Base-by-base conservation (phyloP, 1,140 invertebrate species). In the Caligus rogercresseyi region DNA sequence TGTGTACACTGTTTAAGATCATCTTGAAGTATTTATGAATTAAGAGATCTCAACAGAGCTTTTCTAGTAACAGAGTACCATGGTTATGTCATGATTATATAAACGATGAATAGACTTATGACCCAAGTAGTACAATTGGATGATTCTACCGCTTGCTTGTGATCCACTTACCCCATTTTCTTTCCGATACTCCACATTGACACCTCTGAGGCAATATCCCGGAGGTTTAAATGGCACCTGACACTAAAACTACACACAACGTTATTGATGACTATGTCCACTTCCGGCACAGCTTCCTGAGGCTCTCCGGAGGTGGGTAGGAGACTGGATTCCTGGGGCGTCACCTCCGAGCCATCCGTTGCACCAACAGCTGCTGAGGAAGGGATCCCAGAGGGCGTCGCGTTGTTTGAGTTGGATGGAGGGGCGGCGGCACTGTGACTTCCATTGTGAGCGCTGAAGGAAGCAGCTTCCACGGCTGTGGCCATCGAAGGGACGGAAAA, bases 191-290 rank as follows among this genome's bases (percentile, higher is more conserved):
- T 94, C 92, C 26, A 98, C 95, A 78, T 98, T 95, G 55, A 81
- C 76, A 67, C 90, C 92, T 68, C 85, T 84, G 67, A 89, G 78
- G 95, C 95, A 67, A 98, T 93, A 71, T 89, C 83, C 71, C 89
- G 82, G 67, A 99, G 78, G 79, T 98, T 95, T 66, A 99, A 78
- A 77, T 98, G 93, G 75, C 94, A 97, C 70, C 89, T 81, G 60
- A 97, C 88, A 78, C 84, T 92, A 78, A 97, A 98, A 75, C 86
- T 94, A 74, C 91, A 95, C 65, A 98, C 92, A 68, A 99, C 93
- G 81, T 98, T 99, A 76, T 90, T 96, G 72, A 98, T 94, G 70
- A 88, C 83, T 71, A 98, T 94, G 72, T 93, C 89, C 71, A 93
- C 81, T 74, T 86, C 85, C 1, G 83, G 83, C 25, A 80, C 80